Evolutionary conservation across 2,888 invertebrate species (phyloP), one percentile per base, ranked within the genome.

Genomic region (Lamellibrachia columna): DNA sequence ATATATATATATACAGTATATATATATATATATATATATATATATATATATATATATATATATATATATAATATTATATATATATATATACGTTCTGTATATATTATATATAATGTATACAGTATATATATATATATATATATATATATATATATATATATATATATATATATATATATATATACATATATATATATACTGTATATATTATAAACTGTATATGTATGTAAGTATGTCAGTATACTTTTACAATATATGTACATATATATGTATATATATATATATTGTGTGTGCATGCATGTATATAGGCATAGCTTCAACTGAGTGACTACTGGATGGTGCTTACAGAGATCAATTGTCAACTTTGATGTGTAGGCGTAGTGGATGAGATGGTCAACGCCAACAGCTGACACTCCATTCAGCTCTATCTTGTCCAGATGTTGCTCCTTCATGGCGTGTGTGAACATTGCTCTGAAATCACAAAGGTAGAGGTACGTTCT

Each of bases 361-460:
- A 98, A 96, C 93, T 97, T 97, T 0, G 98, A 97, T 53, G 98
- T 98, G 96, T 98, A 98, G 28, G 97, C 97, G 95, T 97, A 98
- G 95, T 98, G 97, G 22, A 98, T 96, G 3, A 98, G 96, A 91
- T 97, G 96, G 92, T 97, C 96, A 96, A 98, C 97, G 40, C 98
- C 98, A 90, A 97, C 97, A 0, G 98, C 97, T 7, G 97, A 97
- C 7, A 98, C 97, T 3, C 98, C 98, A 95, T 97, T 97, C 60
- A 98, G 96, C 93, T 97, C 97, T 8, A 98, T 97, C 95, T 98
- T 97, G 92, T 97, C 97, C 95, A 97, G 97, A 40, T 97, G 97
- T 53, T 98, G 97, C 96, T 98, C 98, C 93, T 97, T 96, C 97
- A 98, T 97, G 91, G 97, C 97, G 95, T 97, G 97, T 0, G 98